Base-by-base conservation (phyloP, 2,113 vertebrate genomes). In the Paradoxurus hermaphroditus region DNA sequence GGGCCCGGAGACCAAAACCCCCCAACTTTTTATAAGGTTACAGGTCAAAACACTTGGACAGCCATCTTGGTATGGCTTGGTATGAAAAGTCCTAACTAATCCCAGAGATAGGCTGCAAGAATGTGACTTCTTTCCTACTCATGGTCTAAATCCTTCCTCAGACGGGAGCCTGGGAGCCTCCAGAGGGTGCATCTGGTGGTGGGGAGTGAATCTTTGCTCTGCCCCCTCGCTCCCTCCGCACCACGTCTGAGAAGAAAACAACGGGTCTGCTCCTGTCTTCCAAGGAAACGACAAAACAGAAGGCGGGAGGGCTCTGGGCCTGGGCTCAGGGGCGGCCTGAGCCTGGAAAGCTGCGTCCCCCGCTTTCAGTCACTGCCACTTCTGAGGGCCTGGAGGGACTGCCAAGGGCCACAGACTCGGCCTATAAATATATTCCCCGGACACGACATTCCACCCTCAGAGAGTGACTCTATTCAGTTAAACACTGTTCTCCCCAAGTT, bases 51-150 rank as follows among this genome's bases (percentile, higher is more conserved):
- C 19, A 8, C 51, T 36, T 63, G 46, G 53, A 72, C 25, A 39
- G 53, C 56, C 81, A 83, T 91, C n/a, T 49, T 39, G 53, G 75
- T n/a, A n/a, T n/a, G n/a, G n/a, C n/a, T n/a, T n/a, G 77, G 31
- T 23, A 21, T 46, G 70, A 81, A 31, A 65, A 67, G 46, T 49
- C 36, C 82, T 84, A 27, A 86, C 65, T 41, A 53, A 89, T 56
- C 53, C 90, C 51, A 73, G 67, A 25, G 41, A 9, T 6, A 14
- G 68, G 53, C 31, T 0, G 0, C 75, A 77, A 41, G 88, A 87
- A 39, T 16, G 11, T 21, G n/a, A 75, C 56, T 27, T 62, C 23
- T 68, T 27, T 53, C 79, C 7, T 51, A 34, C 36, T 72, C 31
- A 15, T 4, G 4, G 67, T 49, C 78, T 12, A 56, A 51, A n/a